phyloP scores from a whole-genome alignment of 2,797 vertebrate genomes.

The Fistularia commersonii region DNA sequence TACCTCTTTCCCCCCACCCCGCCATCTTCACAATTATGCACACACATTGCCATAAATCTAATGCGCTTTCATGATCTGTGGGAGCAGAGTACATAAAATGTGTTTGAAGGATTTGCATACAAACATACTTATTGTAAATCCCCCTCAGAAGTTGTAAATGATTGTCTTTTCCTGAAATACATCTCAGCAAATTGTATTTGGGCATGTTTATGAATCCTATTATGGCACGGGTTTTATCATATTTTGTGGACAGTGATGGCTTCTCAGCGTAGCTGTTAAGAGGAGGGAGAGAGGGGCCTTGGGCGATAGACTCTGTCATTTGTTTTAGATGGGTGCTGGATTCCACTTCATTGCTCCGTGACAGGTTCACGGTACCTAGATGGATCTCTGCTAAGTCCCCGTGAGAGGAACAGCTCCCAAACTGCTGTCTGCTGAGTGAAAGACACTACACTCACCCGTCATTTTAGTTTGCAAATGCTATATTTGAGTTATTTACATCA shows the following conservation, averaged over 20 bases:
- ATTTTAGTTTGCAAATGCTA: slow-evolving; percentile 26
- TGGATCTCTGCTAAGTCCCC: slow-evolving; percentile 70
- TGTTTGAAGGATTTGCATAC: slow-evolving; percentile 85
- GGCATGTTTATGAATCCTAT: slow-evolving; percentile 97
- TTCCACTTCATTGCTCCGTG: slow-evolving; percentile 74
- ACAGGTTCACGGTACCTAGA: slow-evolving; percentile 75
- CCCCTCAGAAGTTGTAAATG: slow-evolving; percentile 94
- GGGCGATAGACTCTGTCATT: slow-evolving; percentile 88
- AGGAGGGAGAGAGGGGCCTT: slow-evolving; percentile 76
- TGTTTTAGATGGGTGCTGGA: slow-evolving; percentile 80
- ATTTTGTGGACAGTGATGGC: slow-evolving; percentile 88
- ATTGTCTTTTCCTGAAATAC: slow-evolving; percentile 95
- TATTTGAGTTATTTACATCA: slow-evolving; percentile 25
- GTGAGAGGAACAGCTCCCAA: slow-evolving; percentile 73
- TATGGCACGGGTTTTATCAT: slow-evolving; percentile 90
- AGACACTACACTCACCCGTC: slow-evolving; percentile 35
- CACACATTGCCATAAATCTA: slow-evolving; percentile 86
- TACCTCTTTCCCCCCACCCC: slow-evolving; percentile 43
- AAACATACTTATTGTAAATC: slow-evolving; percentile 90
- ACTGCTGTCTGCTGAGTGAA: slow-evolving; percentile 67
- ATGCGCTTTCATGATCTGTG: slow-evolving; percentile 92
- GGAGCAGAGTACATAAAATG: slow-evolving; percentile 90
- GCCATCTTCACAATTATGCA: slow-evolving; percentile 80
- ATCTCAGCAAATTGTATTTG: slow-evolving; percentile 98
- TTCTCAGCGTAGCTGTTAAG: slow-evolving; percentile 85